Evolutionary conservation across 2,888 invertebrate species (phyloP).

Genomic region (Panorpa germanica): DNA sequence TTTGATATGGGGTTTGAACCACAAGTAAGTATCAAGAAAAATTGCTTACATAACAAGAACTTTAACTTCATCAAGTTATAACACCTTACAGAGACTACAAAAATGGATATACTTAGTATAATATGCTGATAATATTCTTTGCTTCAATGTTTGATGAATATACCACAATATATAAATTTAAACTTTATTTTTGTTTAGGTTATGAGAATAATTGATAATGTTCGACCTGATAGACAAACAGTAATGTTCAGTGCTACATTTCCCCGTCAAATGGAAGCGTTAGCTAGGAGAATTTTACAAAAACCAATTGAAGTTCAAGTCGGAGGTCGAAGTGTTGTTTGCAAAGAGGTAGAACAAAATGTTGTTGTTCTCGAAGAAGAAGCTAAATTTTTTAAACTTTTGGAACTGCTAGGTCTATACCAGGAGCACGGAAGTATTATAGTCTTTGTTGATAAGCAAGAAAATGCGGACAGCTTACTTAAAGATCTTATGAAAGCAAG

Average conservation of each 20-base stretch:
- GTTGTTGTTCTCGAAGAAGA: slow-evolving; percentile 89
- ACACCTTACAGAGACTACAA: no score
- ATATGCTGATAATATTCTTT: not conserved
- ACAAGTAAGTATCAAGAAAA: slow-evolving; percentile 34
- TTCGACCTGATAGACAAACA: slow-evolving; percentile 91
- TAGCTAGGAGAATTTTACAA: slow-evolving; percentile 81
- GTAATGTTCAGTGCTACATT: slow-evolving; percentile 99
- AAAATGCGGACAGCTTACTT: slow-evolving; percentile 82
- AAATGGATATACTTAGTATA: no score
- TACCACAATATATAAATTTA: slow-evolving; percentile 4
- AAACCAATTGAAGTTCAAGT: slow-evolving; percentile 96
- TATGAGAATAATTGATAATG: slow-evolving; percentile 94
- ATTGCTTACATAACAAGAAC: no score
- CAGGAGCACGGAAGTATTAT: slow-evolving; percentile 85
- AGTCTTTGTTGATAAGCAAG: slow-evolving; percentile 97
- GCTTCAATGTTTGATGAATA: slow-evolving; percentile 5
- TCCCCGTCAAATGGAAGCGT: slow-evolving; percentile 96
- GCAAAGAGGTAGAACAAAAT: slow-evolving; percentile 93
- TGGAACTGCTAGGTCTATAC: slow-evolving; percentile 92
- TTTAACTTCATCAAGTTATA: no score
- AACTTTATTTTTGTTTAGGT: slow-evolving; percentile 30
- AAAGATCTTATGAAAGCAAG: slow-evolving; percentile 93
- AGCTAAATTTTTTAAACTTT: slow-evolving; percentile 89
- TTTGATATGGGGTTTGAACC: slow-evolving; percentile 99
- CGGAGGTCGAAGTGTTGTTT: slow-evolving; percentile 90